These are phyloP conservation scores for Pseudomyrmex dendroicus DNA, from an alignment of 1,140 invertebrate species.

Conservation along the genomic window DNA sequence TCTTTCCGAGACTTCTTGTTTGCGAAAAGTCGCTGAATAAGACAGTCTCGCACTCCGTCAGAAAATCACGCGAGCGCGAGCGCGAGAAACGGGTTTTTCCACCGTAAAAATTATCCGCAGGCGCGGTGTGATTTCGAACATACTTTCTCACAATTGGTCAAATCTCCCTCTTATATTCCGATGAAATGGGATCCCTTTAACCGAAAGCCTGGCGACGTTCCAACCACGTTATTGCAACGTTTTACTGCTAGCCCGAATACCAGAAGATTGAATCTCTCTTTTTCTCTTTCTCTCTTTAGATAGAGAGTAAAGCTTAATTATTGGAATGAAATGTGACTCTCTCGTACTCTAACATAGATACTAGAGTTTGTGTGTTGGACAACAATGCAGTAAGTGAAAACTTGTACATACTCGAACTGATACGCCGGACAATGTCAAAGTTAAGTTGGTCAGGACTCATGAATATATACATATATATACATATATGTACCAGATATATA, in stretches of 20 bases:
- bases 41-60: not conserved
- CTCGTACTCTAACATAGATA: conserved; percentile 6
- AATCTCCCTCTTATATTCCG: conserved; percentile 40
- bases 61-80: not conserved
- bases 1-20: conserved; percentile 9
- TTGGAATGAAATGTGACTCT: conserved; percentile 22
- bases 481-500: too few relatives aligned
- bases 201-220: conserved; percentile 52
- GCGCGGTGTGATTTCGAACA: conserved; percentile 8
- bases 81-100: not conserved
- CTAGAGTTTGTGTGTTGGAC: conserved; percentile 16
- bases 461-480: conserved; percentile 41
- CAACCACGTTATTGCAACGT: conserved; percentile 47
- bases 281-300: not conserved
- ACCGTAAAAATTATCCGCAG: conserved; percentile 24
- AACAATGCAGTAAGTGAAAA: conserved; percentile 26
- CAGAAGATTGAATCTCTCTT: conserved; percentile 49
- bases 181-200: conserved; percentile 50
- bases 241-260: conserved; percentile 48
- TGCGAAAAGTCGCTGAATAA: conserved; percentile 34
- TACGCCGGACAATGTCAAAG: conserved; percentile 23
- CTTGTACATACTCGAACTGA: conserved; percentile 34
- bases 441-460: conserved; percentile 53
- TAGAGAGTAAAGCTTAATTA: conserved; percentile 19
- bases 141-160: conserved; percentile 37